Percentiles rank a stretch among this genome's conserved stretches.
phyloP scores from a whole-genome alignment of 2,888 invertebrate species.

The Caenorhabditis panamensis region DNA sequence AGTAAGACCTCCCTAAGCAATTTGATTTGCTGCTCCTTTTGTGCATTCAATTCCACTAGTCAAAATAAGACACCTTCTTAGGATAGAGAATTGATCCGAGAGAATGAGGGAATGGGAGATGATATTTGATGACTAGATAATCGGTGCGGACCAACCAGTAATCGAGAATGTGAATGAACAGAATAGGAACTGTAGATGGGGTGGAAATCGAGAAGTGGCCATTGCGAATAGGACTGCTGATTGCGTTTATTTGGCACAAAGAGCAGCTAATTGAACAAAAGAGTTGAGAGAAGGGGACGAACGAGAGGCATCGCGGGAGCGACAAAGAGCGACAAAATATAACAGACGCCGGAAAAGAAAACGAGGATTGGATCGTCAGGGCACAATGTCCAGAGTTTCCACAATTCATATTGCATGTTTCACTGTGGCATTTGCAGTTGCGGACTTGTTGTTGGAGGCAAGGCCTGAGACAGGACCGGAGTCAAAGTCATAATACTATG shows the following conservation, averaged over 20 bases:
- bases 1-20: conserved; percentile 53
- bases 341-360: conserved; percentile 6
- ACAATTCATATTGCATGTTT: neutral
- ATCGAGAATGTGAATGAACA: conserved; percentile 2
- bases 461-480: no score
- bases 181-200: conserved; percentile 32
- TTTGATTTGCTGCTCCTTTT: conserved; percentile 55
- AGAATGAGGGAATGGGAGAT: neutral
- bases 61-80: conserved; percentile 47
- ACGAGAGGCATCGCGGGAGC: conserved; percentile 6
- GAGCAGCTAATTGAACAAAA: conserved; percentile 62
- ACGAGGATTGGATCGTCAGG: conserved; percentile 1
- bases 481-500: conserved; percentile 14
- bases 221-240: conserved; percentile 40
- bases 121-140: conserved; percentile 20
- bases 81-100: neutral
- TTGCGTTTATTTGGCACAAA: conserved; percentile 57
- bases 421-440: neutral
- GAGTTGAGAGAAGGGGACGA: conserved; percentile 26
- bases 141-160: conserved; percentile 21
- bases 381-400: neutral
- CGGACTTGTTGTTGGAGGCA: neutral
- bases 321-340: conserved; percentile 36
- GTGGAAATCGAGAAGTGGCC: conserved; percentile 32
- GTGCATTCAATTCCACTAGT: conserved; percentile 30